Conservation (phyloP, 2,113 vertebrate species). For the Silurus asotus region DNA sequence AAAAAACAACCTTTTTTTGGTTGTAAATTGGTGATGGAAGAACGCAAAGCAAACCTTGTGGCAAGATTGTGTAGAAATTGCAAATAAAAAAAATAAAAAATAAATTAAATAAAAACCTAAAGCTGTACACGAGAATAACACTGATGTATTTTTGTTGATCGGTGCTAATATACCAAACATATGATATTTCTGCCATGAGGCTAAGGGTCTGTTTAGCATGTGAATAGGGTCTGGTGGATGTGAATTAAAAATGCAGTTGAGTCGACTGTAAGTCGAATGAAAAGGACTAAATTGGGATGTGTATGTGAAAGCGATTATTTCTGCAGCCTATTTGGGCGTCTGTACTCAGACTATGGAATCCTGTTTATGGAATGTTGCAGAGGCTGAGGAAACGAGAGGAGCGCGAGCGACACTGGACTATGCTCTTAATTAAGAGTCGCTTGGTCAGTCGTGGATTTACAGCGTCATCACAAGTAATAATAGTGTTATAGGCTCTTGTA, state of each 20-base stretch:
- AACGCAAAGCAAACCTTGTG: not conserved
- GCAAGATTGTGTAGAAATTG: not conserved
- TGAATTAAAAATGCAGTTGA: not conserved
- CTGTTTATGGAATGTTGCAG: not conserved
- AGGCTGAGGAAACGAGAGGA: not conserved
- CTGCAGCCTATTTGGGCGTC: not conserved
- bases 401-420: not conserved
- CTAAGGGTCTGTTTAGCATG: constrained; percentile 4
- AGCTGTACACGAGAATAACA: too few species aligned
- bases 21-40: not conserved
- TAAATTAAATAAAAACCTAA: too few species aligned
- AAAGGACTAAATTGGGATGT: not conserved
- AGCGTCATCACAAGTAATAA: constrained; percentile 18
- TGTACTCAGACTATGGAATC: not conserved
- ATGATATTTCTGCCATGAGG: too few species aligned
- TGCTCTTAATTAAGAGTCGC: not conserved
- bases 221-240: too few species aligned
- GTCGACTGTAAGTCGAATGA: not conserved
- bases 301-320: not conserved
- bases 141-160: not conserved
- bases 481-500: constrained; percentile 28
- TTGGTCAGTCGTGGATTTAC: constrained; percentile 11
- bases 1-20: not conserved
- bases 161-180: not conserved
- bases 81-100: not conserved